These are phyloP conservation scores for Chiloscyllium plagiosum DNA, from an alignment of 2,113 vertebrate genomes.

Conservation along the genomic window DNA sequence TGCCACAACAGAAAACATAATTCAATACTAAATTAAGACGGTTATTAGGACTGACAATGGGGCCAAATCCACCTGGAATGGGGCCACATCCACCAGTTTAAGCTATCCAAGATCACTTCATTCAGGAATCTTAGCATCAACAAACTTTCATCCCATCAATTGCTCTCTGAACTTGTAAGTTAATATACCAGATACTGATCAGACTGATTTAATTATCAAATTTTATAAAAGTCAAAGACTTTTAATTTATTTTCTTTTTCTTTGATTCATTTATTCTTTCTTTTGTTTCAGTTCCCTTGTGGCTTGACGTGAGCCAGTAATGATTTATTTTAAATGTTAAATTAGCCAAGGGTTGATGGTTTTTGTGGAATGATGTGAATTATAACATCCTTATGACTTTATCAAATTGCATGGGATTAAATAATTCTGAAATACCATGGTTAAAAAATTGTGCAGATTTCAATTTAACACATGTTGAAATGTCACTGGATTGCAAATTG, in stretches of 20 bases:
- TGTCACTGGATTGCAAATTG: background rate
- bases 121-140: background rate
- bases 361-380: background rate
- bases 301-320: background rate
- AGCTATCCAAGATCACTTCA: background rate
- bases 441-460: background rate
- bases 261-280: background rate
- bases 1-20: background rate
- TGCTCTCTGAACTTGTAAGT: background rate
- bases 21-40: background rate
- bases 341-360: background rate
- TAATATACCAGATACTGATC: background rate
- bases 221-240: background rate
- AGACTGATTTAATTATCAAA: background rate
- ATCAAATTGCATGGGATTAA: background rate
- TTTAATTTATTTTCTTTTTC: background rate
- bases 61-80: background rate
- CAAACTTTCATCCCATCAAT: background rate
- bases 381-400: background rate
- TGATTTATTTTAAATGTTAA: constrained; percentile 26
- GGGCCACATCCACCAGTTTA: background rate
- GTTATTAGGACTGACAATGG: background rate
- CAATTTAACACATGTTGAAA: constrained; percentile 3
- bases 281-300: background rate
- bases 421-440: background rate